Base-by-base conservation (phyloP, 2,797 vertebrate species). In the Babyrousa celebensis region DNA sequence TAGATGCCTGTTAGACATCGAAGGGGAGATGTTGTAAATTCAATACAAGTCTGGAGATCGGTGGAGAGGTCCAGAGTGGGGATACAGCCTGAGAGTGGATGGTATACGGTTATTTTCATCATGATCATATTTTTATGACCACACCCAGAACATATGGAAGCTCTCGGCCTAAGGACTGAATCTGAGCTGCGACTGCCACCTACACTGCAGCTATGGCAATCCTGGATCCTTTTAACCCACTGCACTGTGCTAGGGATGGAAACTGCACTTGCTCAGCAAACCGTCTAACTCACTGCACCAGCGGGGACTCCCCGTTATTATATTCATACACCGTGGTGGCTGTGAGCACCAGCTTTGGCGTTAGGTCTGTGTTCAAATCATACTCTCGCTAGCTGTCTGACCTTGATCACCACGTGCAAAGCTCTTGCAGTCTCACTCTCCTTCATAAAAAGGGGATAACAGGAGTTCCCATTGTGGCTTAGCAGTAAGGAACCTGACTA, bases 81-180 rank as follows among this genome's bases (percentile, higher is more conserved):
- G 27, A 43, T 0, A 5, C 0, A 43, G 9, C 14, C 17, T 17
- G 11, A 21, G 18, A 43, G 21, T 4, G 23, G 11, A 8, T 10
- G 8, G 27, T 0, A 6, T 5, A 0, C 11, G 12, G 6, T 18
- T 11, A 2, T 43, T 17, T 16, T 9, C 3, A 4, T 27, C 14
- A 48, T 32, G 6, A 15, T 58, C 32, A 3, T 9, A 6, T 58
- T 40, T 40, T 94, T 16, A 27, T 1, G 36, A 36, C 36, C 36
- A 36, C 36, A 36, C 36, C 36, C 36, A 36, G 3, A 36, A 36
- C 36, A 36, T 36, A 36, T 36, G 36, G 36, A 36, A 36, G 36
- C 36, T 36, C 36, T 36, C 36, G 36, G 36, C 36, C 36, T 36
- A 36, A 36, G 36, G 36, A 3, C 36, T 36, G 36, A 36, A 36